Percentiles rank a stretch among this genome's conserved stretches.
These are phyloP conservation scores for Babyrousa celebensis DNA, from an alignment of 2,797 vertebrate species.

Conservation along the genomic window DNA sequence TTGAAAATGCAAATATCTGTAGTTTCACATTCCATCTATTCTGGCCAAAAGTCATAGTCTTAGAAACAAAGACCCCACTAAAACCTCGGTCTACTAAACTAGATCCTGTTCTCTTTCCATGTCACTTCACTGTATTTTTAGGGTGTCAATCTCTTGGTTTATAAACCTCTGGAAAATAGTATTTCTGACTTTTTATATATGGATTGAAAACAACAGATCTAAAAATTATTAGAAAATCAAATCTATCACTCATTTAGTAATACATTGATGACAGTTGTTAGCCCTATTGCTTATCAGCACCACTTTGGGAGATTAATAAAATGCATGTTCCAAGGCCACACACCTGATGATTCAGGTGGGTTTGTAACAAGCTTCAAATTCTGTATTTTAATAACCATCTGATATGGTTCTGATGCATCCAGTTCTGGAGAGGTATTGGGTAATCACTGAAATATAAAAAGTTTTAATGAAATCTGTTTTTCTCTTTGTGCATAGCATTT, in stretches of 20 bases:
- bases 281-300: neutral
- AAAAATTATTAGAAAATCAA: slow-evolving; percentile 52
- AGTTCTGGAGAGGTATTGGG: neutral
- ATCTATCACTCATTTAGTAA: neutral
- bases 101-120: neutral
- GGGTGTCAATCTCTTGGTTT: slow-evolving; percentile 5
- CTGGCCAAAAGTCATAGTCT: neutral
- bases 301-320: slow-evolving; percentile 35
- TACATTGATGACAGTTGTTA: slow-evolving; percentile 31
- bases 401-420: neutral
- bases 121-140: slow-evolving; percentile 35
- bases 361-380: slow-evolving; percentile 54
- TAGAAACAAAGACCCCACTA: neutral
- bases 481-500: neutral
- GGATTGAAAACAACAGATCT: neutral
- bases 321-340: neutral
- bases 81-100: neutral
- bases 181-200: slow-evolving; percentile 15
- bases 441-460: slow-evolving; percentile 40
- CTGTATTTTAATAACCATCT: slow-evolving; percentile 22
- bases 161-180: slow-evolving; percentile 40
- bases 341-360: neutral
- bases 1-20: neutral
- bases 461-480: slow-evolving; percentile 34
- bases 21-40: slow-evolving; percentile 12